phyloP scores from a whole-genome alignment of 1,140 invertebrate species.

The Hycleus phaleratus region DNA sequence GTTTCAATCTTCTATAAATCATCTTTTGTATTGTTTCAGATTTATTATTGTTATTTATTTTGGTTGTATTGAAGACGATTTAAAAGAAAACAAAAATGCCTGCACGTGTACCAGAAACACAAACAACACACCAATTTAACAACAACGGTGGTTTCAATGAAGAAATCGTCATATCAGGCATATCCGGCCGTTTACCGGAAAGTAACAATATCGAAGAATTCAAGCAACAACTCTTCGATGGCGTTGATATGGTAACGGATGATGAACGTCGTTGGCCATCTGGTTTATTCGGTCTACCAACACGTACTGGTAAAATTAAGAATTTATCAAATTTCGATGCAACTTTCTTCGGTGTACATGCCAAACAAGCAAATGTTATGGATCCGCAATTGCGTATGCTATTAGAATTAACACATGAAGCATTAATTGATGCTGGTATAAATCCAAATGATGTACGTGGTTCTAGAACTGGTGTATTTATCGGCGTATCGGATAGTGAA shows the following conservation, averaged over 20 bases:
- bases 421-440: constrained; percentile 86
- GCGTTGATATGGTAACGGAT: constrained; percentile 82
- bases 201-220: constrained; percentile 84
- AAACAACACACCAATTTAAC: constrained; percentile 30
- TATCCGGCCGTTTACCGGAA: constrained; percentile 86
- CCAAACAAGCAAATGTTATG: constrained; percentile 91
- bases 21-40: neutral
- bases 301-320: constrained; percentile 82
- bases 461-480: constrained; percentile 82
- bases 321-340: constrained; percentile 82
- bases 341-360: constrained; percentile 88
- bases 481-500: constrained; percentile 82
- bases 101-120: constrained; percentile 48
- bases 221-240: constrained; percentile 73
- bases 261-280: constrained; percentile 73
- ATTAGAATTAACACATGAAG: constrained; percentile 89
- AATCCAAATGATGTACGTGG: constrained; percentile 76
- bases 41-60: neutral
- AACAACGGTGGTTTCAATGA: constrained; percentile 40
- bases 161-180: constrained; percentile 80
- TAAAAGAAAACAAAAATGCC: constrained; percentile 45
- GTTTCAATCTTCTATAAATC: neutral
- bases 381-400: constrained; percentile 89
- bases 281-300: constrained; percentile 74
- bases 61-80: neutral